phyloP scores from a whole-genome alignment of 2,888 invertebrate genomes.

The Megalurothrips usitatus region DNA sequence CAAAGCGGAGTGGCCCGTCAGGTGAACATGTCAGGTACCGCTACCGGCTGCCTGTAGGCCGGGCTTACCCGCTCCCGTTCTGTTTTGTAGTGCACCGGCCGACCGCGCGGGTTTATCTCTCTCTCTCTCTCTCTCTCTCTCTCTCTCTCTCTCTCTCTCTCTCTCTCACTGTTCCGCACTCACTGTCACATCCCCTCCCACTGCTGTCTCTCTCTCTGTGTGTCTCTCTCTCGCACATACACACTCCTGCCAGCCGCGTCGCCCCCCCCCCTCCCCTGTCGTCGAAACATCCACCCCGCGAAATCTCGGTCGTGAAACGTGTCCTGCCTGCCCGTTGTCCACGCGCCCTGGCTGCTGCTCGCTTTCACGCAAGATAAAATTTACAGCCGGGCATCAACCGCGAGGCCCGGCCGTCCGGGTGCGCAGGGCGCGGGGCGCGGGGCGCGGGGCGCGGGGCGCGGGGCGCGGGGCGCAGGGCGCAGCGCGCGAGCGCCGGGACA shows the following conservation, averaged over 20 bases:
- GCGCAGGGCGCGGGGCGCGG: neutral
- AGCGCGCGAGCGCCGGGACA: neutral
- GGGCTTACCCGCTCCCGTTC: neutral
- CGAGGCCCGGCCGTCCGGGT: neutral
- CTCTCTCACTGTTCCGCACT: neutral
- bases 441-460: neutral
- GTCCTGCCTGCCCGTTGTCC: neutral
- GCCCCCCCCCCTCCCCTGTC: neutral
- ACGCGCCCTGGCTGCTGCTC: neutral
- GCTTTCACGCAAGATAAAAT: constrained; percentile 21
- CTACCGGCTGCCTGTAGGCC: neutral
- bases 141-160: constrained; percentile 22
- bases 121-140: constrained; percentile 24
- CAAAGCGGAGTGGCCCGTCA: no score
- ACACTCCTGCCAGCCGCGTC: constrained; percentile 29
- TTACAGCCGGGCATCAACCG: neutral
- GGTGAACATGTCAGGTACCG: no score
- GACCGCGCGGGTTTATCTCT: neutral
- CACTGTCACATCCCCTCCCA: constrained; percentile 29
- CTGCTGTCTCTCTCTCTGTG: neutral
- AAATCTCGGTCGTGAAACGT: constrained; percentile 30
- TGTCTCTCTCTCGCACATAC: neutral
- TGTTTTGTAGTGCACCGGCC: neutral
- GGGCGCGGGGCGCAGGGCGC: neutral
- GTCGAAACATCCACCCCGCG: neutral